Evolutionary conservation across 2,888 invertebrate genomes (phyloP).

Genomic region (Eudasyphora cyanicolor): DNA sequence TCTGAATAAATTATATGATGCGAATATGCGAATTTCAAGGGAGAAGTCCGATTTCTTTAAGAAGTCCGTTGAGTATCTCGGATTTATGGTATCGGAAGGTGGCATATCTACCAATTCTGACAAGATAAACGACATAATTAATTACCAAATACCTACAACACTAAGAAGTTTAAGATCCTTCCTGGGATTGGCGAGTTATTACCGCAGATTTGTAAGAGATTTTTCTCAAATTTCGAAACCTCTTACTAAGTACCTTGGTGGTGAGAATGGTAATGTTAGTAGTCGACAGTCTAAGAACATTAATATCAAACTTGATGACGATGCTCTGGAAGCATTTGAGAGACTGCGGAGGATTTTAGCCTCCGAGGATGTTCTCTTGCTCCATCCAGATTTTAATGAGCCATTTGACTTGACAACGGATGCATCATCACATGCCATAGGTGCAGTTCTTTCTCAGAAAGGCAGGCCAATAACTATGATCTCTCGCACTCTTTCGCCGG

Average conservation of each 20-base stretch:
- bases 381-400: no score
- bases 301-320: background rate
- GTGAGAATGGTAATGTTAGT: conserved; percentile 54
- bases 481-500: no score
- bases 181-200: conserved; percentile 38
- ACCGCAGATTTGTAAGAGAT: conserved; percentile 42
- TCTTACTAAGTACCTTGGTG: conserved; percentile 48
- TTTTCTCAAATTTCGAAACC: conserved; percentile 39
- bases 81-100: conserved; percentile 31
- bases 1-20: conserved; percentile 28
- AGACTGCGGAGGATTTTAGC: no score
- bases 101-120: conserved; percentile 43
- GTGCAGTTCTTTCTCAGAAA: no score
- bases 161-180: conserved; percentile 43
- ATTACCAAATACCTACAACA: conserved; percentile 31
- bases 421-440: no score
- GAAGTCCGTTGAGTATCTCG: conserved; percentile 5
- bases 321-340: no score
- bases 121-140: conserved; percentile 44
- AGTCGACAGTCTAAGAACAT: conserved; percentile 36
- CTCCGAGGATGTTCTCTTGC: no score
- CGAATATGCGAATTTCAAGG: conserved; percentile 7
- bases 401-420: no score
- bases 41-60: conserved; percentile 38
- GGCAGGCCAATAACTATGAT: no score